Percentiles rank a stretch among this genome's conserved stretches.
Conservation (phyloP, 1,140 invertebrate species). For the Caerostris extrusa region DNA sequence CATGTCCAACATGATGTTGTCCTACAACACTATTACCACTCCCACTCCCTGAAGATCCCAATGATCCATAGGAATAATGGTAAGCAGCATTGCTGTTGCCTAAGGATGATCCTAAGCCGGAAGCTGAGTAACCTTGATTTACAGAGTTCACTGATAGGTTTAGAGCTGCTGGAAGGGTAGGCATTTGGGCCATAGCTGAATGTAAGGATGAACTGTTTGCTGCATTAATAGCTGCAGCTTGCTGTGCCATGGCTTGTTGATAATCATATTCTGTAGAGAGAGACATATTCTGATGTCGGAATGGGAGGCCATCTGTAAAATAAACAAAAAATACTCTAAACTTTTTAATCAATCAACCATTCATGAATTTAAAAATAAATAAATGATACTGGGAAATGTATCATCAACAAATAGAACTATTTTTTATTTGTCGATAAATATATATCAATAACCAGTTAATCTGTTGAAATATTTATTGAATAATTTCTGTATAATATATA, state of each 20-base stretch:
- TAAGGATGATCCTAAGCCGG: constrained; percentile 65
- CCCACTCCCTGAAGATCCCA: constrained; percentile 60
- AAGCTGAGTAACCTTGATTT: constrained; percentile 69
- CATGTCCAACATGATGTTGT: constrained; percentile 64
- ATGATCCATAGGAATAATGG: constrained; percentile 70
- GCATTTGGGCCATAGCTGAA: constrained; percentile 78
- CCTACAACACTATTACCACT: constrained; percentile 68
- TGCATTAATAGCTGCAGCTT: constrained; percentile 75
- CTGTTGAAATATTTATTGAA: too few relatives aligned
- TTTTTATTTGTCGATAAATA: too few relatives aligned
- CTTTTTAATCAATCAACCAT: neutral
- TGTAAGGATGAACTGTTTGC: constrained; percentile 78
- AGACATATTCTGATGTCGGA: constrained; percentile 77
- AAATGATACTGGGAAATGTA: too few relatives aligned
- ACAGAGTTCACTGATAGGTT: constrained; percentile 78
- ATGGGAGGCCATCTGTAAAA: constrained; percentile 77
- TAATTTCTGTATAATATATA: too few relatives aligned
- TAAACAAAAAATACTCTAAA: neutral
- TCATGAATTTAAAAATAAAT: too few relatives aligned
- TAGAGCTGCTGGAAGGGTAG: constrained; percentile 77
- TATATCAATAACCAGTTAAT: too few relatives aligned
- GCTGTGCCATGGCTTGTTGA: constrained; percentile 79
- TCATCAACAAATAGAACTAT: too few relatives aligned
- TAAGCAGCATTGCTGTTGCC: constrained; percentile 75
- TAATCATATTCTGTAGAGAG: constrained; percentile 78